phyloP scores from a whole-genome alignment of 1,140 invertebrate genomes.

The Papilio xuthus region DNA sequence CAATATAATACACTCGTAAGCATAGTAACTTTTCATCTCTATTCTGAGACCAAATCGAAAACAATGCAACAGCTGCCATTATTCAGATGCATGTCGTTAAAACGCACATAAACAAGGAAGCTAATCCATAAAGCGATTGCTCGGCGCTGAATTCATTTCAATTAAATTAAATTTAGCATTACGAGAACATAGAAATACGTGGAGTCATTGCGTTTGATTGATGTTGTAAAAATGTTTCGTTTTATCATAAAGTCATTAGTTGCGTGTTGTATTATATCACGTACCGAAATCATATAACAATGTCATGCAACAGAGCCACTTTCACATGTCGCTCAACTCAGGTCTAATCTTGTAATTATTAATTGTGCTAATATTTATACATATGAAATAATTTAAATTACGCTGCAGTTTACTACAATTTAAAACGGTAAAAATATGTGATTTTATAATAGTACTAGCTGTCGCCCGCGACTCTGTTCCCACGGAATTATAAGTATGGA shows the following conservation, averaged over 20 bases:
- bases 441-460: too few relatives aligned
- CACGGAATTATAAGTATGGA: too few relatives aligned
- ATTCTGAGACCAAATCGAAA: slow-evolving; percentile 2
- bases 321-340: slow-evolving; percentile 12
- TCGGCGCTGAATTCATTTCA: slow-evolving; percentile 25
- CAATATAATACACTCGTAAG: neutral
- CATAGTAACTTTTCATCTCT: neutral
- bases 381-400: neutral
- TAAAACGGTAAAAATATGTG: too few relatives aligned
- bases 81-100: slow-evolving; percentile 33
- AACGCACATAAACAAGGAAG: slow-evolving; percentile 30
- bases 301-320: slow-evolving; percentile 32
- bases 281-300: slow-evolving; percentile 35
- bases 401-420: neutral
- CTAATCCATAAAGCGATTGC: slow-evolving; percentile 21
- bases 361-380: neutral
- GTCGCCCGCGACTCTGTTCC: too few relatives aligned
- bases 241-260: slow-evolving; percentile 35
- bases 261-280: slow-evolving; percentile 34
- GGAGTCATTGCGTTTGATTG: slow-evolving; percentile 33
- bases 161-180: slow-evolving; percentile 33
- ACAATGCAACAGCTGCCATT: slow-evolving; percentile 35
- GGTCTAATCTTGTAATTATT: neutral
- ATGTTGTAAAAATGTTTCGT: slow-evolving; percentile 32
- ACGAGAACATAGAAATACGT: slow-evolving; percentile 33